Evolutionary conservation across 2,888 invertebrate genomes (phyloP), one percentile per base, ranked within the genome.

Genomic region (Cataglyphis livida): DNA sequence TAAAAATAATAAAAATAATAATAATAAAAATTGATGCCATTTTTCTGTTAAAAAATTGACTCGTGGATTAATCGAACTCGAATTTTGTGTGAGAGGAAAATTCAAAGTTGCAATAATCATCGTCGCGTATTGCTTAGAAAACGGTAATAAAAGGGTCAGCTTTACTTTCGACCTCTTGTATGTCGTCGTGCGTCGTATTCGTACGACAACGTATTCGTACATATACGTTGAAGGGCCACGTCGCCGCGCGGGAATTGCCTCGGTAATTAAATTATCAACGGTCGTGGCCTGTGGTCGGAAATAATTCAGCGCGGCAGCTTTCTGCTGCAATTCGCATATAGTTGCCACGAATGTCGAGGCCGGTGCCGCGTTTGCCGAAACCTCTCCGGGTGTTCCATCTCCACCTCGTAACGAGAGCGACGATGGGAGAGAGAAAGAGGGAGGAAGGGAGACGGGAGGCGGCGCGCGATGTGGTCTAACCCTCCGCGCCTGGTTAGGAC

Each of bases 241-340:
- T 84, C 87, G 87, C 84, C 85, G 66, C 85, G 66, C 66, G 90
- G 89, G 90, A 91, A 93, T 92, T 91, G 90, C 90, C 88, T 84
- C 85, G 89, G 92, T 93, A 93, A 94, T 94, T 93, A 91, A 93
- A 93, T 94, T 92, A 92, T 92, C 91, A 92, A 90, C 90, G 92
- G 90, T 91, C 91, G 91, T 87, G 91, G 89, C 89, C 87, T 91
- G 93, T 90, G 93, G 93, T 92, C 93, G 93, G 93, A 93, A 93
- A 94, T 94, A 92, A 94, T 94, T 94, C 92, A 91, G 88, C 90
- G 87, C 86, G 91, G 90, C 89, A 92, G 92, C 92, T 92, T 93
- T 92, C 93, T 91, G 90, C 90, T 88, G 89, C 88, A 89, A 89
- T 90, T 90, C 89, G 85, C 87, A 54, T 87, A 90, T 90, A 90